phyloP scores from a whole-genome alignment of 2,888 invertebrate species.

The Cistogaster globosa region DNA sequence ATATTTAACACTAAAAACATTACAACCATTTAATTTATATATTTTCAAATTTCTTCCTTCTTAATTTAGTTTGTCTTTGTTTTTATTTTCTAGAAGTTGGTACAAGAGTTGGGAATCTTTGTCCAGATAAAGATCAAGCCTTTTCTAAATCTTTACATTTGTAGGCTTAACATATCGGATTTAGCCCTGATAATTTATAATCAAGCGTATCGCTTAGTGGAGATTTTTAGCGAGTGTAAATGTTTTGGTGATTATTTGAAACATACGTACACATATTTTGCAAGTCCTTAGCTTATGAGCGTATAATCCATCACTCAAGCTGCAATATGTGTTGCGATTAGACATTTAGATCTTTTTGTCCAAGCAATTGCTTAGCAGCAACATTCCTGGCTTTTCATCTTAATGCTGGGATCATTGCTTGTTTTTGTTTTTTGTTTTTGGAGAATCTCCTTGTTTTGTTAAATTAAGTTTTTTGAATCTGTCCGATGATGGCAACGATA shows the following conservation, averaged over 20 bases:
- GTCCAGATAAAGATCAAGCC: constrained; percentile 58
- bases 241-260: constrained; percentile 71
- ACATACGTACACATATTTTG: constrained; percentile 57
- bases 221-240: constrained; percentile 57
- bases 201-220: constrained; percentile 70
- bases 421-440: constrained; percentile 21
- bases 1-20: constrained; percentile 26
- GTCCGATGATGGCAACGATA: constrained; percentile 27
- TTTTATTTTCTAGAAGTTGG: constrained; percentile 12
- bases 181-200: constrained; percentile 72
- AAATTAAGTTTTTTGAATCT: constrained; percentile 24
- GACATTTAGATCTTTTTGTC: constrained; percentile 11
- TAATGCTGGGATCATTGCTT: constrained; percentile 43
- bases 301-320: constrained; percentile 46
- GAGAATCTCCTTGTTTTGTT: constrained; percentile 26
- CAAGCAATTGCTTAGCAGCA: constrained; percentile 2
- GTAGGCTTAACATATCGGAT: constrained; percentile 68
- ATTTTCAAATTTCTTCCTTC: background rate
- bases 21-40: constrained; percentile 7
- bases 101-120: background rate
- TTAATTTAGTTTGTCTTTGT: background rate
- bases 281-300: constrained; percentile 51
- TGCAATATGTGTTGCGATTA: constrained; percentile 51
- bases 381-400: constrained; percentile 19
- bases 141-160: constrained; percentile 54